phyloP scores from a whole-genome alignment of 1,140 invertebrate species.

The Cephus cinctus region DNA sequence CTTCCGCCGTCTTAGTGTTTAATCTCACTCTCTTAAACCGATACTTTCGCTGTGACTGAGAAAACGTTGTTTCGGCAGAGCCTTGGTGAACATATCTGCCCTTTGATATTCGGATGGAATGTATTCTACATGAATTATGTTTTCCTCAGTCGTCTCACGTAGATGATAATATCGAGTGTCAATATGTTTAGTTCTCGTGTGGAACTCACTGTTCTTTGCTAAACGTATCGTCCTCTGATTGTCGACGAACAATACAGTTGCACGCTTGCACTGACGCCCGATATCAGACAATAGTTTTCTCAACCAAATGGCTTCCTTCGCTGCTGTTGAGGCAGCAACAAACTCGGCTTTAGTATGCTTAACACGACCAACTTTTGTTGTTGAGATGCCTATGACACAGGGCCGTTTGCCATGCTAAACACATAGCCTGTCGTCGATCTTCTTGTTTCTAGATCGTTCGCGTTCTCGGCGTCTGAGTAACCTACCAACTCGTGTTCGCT shows the following conservation, averaged over 20 bases:
- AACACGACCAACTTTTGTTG: constrained; percentile 51
- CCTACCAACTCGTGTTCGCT: constrained; percentile 10
- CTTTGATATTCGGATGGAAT: constrained; percentile 1
- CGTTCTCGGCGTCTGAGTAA: constrained; percentile 49
- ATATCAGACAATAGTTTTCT: not conserved
- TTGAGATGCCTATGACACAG: constrained; percentile 45
- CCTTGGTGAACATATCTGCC: constrained; percentile 13
- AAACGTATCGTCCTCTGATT: constrained; percentile 43
- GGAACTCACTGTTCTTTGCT: constrained; percentile 34
- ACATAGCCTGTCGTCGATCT: constrained; percentile 43
- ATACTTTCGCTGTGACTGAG: too few species aligned
- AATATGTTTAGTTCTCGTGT: constrained; percentile 36
- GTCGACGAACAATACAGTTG: constrained; percentile 9
- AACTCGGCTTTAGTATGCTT: constrained; percentile 56
- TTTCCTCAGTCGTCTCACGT: constrained; percentile 21
- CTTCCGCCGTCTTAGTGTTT: too few species aligned
- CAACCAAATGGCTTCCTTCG: constrained; percentile 3
- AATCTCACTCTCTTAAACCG: too few species aligned
- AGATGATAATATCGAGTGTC: constrained; percentile 40
- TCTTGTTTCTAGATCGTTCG: constrained; percentile 34
- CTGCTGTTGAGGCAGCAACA: constrained; percentile 9
- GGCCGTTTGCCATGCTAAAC: constrained; percentile 33
- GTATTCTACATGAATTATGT: not conserved
- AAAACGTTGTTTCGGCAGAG: not conserved
- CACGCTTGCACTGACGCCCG: not conserved